Evolutionary conservation across 2,888 invertebrate genomes (phyloP), one percentile per base, ranked within the genome.

Genomic region (Scaptomyza flava): DNA sequence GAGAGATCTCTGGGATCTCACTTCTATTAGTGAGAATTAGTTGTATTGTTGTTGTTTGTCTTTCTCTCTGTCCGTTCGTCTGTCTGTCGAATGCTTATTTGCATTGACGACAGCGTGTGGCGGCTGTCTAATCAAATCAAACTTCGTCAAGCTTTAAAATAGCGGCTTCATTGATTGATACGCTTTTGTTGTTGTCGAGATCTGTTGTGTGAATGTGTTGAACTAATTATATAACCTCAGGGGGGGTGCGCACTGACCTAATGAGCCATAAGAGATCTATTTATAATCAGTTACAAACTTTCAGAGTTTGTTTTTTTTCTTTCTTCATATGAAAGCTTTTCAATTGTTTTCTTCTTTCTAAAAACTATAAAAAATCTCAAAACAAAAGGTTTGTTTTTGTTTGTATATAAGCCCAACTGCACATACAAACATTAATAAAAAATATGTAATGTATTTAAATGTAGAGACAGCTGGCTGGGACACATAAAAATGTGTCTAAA

Each of bases 111-210:
- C 70, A 81, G 76, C 81, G 81, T 84, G 81, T 82, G 81, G 84
- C 87, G 81, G 84, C 87, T 87, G 81, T 82, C 81, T 84, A 78
- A 71, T 69, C 68, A 71, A 82, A 77, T 78, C 75, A 86, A 86
- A 68, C 63, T 68, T 79, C 60, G 71, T 66, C 56, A 42, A 67
- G 74, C 70, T 86, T 77, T 66, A 81, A 87, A 82, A 87, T 87
- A 82, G 87, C 87, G 77, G 77, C 80, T 62, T 54, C 72, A 17
- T 75, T 72, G 81, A 80, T 77, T 80, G 83, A 86, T 79, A 71
- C 69, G 65, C 61, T 64, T 61, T 41, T 45, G 8, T 69, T 42
- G 45, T 51, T 48, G 52, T 43, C 17, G 54, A 43, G 41, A 45
- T 42, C 11, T 34, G 0, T 34, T 17, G 2, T 41, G 17, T 45